Evolutionary conservation across 2,113 vertebrate genomes (phyloP), one percentile per base, ranked within the genome.

Genomic region (Parus major): DNA sequence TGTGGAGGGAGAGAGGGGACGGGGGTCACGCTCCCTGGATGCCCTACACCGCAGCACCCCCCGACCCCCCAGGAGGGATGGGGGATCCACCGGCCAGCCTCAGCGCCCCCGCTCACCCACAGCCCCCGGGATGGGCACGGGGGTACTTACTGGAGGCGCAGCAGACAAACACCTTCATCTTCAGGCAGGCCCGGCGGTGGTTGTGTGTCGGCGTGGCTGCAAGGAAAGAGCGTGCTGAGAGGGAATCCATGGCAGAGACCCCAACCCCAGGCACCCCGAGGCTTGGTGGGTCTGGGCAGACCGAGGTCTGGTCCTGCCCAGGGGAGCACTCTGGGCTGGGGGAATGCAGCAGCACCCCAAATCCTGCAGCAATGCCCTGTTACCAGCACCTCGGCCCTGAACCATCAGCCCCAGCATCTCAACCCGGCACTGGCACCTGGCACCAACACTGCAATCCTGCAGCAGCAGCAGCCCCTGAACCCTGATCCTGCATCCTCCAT

Each of bases 151-250:
- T 98, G 95, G 98, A 99, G 94, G 98, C 98, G 46, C 99, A 99
- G 98, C 99, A 99, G 95, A 99, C 99, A 12, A 99, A 99, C 91
- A 99, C 99, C 82, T 99, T 99, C 98, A 99, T 99, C 98, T 98
- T 98, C 91, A 99, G 98, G 96, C 99, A 99, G 97, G 98, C 98
- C 70, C 98, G 98, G 93, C 98, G 99, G 73, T 99, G 99, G 97
- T 98, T 99, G 97, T 99, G 99, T 28, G 98, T 98, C 50, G 99
- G 99, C 8, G 99, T 99, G 86, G 99, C 99, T 99, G 97, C 50
- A 82, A 96, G 56, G 39, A 20, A 49, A 88, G 49, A 33, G 14
- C 0, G 2, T 15, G 82, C 47, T 82, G 81, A 96, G 82, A 53
- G 41, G 9, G 22, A 39, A 17, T 66, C 33, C 5, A 0, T 2